Evolutionary conservation across 1,140 invertebrate genomes (phyloP).

Genomic region (Drosophila ercepeae): DNA sequence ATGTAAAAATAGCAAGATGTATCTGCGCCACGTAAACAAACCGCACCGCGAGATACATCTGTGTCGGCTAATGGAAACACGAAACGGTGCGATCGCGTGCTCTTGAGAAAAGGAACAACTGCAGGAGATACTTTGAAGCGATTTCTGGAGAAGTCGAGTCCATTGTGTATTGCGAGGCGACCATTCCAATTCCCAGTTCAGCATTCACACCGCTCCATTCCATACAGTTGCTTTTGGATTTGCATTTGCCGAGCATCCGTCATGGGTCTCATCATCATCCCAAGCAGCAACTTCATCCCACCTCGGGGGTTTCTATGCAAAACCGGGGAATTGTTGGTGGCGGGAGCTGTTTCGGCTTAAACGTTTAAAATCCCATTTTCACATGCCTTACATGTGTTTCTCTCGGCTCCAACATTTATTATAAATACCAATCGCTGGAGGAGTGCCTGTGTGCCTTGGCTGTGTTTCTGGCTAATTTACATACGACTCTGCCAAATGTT

Average conservation of each 20-base stretch:
- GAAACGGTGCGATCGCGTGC: conserved; percentile 58
- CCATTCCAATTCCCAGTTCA: background rate
- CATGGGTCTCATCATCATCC: conserved; percentile 45
- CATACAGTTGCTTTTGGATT: conserved; percentile 56
- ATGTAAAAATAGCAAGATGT: conserved; percentile 66
- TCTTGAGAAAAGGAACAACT: conserved; percentile 38
- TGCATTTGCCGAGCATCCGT: conserved; percentile 64
- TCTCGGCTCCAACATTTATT: conserved; percentile 68
- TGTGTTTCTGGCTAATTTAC: conserved; percentile 55
- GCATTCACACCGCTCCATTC: conserved; percentile 7
- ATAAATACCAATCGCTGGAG: conserved; percentile 46
- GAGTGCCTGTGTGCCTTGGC: too few relatives aligned
- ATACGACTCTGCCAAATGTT: conserved; percentile 50
- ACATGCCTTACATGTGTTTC: conserved; percentile 75
- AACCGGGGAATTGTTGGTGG: conserved; percentile 32
- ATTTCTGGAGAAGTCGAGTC: conserved; percentile 52
- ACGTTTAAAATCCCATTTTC: conserved; percentile 75
- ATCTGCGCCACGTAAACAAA: conserved; percentile 67
- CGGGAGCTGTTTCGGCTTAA: conserved; percentile 29
- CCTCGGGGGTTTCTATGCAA: conserved; percentile 52
- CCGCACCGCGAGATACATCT: conserved; percentile 30
- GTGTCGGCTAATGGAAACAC: conserved; percentile 37
- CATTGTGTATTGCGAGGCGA: conserved; percentile 44
- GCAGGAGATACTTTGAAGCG: conserved; percentile 28
- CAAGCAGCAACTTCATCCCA: conserved; percentile 15